Evolutionary conservation across 2,797 vertebrate species (phyloP).

Genomic region (Manis crassicaudata): DNA sequence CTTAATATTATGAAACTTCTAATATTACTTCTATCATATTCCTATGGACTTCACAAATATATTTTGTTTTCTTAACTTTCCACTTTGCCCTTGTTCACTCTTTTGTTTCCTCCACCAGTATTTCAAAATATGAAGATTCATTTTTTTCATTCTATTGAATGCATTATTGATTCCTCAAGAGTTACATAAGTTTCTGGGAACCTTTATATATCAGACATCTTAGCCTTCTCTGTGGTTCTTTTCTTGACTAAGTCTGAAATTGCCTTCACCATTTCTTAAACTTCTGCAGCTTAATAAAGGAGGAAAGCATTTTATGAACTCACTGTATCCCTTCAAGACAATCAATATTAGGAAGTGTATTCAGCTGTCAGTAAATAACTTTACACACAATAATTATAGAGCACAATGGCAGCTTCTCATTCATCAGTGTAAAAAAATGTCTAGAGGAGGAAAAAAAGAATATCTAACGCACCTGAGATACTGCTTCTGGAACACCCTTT

Average conservation of each 20-base stretch:
- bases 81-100: neutral
- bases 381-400: slow-evolving; percentile 81
- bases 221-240: slow-evolving; percentile 50
- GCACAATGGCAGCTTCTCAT: slow-evolving; percentile 79
- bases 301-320: slow-evolving; percentile 75
- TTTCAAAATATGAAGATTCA: slow-evolving; percentile 9
- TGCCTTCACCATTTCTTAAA: slow-evolving; percentile 75
- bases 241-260: slow-evolving; percentile 61
- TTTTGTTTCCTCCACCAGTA: slow-evolving; percentile 19
- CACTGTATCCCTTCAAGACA: slow-evolving; percentile 78
- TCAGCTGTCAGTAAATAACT: slow-evolving; percentile 82
- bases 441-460: slow-evolving; percentile 58
- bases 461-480: slow-evolving; percentile 73
- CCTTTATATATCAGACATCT: neutral
- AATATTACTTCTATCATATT: slow-evolving; percentile 36
- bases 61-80: slow-evolving; percentile 49
- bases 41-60: neutral
- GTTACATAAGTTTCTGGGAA: slow-evolving; percentile 49
- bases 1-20: slow-evolving; percentile 49
- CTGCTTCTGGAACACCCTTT: slow-evolving; percentile 65
- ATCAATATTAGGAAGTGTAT: slow-evolving; percentile 81
- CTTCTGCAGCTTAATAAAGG: slow-evolving; percentile 80
- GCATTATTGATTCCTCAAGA: neutral
- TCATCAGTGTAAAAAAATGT: slow-evolving; percentile 79
- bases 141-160: neutral